phyloP scores from a whole-genome alignment of 2,888 invertebrate genomes.

The Lydus trimaculatus region DNA sequence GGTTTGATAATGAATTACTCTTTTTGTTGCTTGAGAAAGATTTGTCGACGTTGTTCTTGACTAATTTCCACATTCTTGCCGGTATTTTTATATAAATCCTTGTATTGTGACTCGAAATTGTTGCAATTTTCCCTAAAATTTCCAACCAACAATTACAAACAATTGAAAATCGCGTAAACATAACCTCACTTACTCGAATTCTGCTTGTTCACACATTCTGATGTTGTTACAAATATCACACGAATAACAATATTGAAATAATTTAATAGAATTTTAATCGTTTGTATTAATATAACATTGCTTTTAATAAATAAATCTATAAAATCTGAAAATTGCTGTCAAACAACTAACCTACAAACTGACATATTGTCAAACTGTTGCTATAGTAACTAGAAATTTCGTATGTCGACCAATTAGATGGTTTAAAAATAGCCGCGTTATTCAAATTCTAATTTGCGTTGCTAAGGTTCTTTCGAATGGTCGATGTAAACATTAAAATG shows the following conservation, averaged over 20 bases:
- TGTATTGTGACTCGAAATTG: conserved; percentile 11
- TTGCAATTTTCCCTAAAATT: neutral
- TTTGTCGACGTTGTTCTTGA: conserved; percentile 61
- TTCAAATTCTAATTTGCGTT: neutral
- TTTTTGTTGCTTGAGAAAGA: conserved; percentile 67
- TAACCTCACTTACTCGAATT: conserved; percentile 14
- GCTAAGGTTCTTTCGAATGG: neutral
- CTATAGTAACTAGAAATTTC: neutral
- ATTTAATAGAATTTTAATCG: neutral
- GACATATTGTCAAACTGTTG: neutral
- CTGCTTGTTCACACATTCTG: neutral
- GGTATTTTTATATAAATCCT: conserved; percentile 40
- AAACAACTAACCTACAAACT: neutral
- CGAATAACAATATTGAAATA: neutral
- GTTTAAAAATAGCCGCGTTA: neutral
- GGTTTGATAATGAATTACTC: conserved; percentile 55
- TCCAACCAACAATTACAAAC: neutral
- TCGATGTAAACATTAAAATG: conserved; percentile 12
- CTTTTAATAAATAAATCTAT: neutral
- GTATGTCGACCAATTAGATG: neutral
- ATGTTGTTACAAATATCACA: neutral
- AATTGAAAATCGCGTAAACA: neutral
- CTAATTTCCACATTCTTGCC: conserved; percentile 34
- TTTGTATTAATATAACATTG: neutral
- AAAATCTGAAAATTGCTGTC: neutral